Evolutionary conservation across 1,140 invertebrate genomes (phyloP).

Genomic region (Drosophila orosa): DNA sequence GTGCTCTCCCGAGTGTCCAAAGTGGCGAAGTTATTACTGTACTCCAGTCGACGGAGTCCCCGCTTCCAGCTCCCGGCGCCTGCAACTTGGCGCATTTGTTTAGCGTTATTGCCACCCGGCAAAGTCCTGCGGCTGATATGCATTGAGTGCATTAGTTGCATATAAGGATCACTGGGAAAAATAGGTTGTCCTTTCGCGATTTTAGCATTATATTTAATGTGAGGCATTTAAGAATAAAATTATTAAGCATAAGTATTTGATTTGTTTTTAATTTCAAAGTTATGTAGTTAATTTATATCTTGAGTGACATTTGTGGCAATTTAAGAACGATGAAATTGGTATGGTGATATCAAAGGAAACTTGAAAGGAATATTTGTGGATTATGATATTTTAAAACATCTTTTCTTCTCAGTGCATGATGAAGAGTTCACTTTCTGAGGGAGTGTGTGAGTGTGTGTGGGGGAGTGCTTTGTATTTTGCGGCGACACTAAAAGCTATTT

Average conservation of each 20-base stretch:
- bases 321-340: too few relatives aligned
- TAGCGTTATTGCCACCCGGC: constrained; percentile 61
- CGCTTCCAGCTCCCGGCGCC: background rate
- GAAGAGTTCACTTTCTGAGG: constrained; percentile 2
- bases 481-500: constrained; percentile 81
- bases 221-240: background rate
- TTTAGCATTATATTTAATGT: constrained; percentile 1
- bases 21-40: constrained; percentile 67
- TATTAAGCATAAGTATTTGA: background rate
- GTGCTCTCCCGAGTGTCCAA: constrained; percentile 62
- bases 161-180: constrained; percentile 19
- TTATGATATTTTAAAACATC: background rate
- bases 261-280: background rate
- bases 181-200: background rate
- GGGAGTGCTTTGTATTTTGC: constrained; percentile 61
- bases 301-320: background rate
- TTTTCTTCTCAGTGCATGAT: constrained; percentile 6
- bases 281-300: background rate
- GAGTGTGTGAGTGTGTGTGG: constrained; percentile 6
- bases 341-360: background rate
- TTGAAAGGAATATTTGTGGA: background rate
- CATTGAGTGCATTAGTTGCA: constrained; percentile 76
- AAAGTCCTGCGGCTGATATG: constrained; percentile 60
- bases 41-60: constrained; percentile 22
- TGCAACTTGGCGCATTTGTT: constrained; percentile 54